phyloP scores from a whole-genome alignment of 2,113 vertebrate species.

The Orthonyx spaldingii region DNA sequence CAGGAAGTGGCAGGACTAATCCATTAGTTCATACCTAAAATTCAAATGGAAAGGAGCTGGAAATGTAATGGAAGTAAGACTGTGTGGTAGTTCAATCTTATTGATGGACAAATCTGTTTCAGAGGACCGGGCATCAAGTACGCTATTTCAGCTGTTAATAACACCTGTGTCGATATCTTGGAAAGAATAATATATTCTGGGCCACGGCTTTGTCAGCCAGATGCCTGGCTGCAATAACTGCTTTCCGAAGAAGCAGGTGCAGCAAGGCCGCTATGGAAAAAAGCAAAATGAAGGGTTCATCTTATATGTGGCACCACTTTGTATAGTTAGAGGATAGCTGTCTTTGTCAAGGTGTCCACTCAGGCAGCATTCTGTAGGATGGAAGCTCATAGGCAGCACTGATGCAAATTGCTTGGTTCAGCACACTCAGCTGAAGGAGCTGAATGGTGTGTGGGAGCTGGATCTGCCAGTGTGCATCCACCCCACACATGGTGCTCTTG shows the following conservation, averaged over 20 bases:
- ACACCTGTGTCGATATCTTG: background rate
- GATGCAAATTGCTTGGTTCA: background rate
- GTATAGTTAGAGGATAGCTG: background rate
- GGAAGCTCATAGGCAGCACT: accelerated
- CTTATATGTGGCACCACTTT: background rate
- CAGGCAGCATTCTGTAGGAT: background rate
- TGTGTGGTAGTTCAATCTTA: background rate
- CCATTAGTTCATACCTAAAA: background rate
- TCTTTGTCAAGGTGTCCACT: background rate
- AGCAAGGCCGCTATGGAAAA: background rate
- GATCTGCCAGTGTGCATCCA: background rate
- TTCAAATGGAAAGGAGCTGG: background rate
- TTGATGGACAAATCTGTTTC: background rate
- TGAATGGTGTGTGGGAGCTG: background rate
- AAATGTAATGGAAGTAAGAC: background rate
- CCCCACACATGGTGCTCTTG: background rate
- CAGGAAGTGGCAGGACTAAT: background rate
- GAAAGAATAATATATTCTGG: background rate
- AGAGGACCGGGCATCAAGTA: background rate
- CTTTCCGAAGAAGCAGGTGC: background rate
- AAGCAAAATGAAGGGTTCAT: background rate
- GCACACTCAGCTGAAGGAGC: background rate
- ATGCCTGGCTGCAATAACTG: background rate
- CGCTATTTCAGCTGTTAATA: background rate
- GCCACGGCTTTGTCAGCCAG: background rate